Percentiles rank a stretch among this genome's conserved stretches.
Conservation (phyloP, 1,140 invertebrate species). For the Orius insidiosus region DNA sequence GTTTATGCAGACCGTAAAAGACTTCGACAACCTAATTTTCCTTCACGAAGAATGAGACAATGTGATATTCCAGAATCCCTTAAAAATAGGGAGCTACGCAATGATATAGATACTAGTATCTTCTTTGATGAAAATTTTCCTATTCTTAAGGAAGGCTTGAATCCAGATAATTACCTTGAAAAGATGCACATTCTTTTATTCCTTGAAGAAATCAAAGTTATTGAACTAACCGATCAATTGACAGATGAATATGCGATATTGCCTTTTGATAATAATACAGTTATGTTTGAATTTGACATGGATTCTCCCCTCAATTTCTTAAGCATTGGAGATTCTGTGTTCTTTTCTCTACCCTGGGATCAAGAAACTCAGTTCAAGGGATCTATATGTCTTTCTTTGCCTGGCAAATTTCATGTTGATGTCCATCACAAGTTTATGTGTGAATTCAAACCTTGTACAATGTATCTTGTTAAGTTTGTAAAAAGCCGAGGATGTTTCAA, state of each 20-base stretch:
- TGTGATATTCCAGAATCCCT: background rate
- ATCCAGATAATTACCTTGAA: slow-evolving; percentile 2
- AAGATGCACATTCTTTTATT: slow-evolving; percentile 9
- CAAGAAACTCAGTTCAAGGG: slow-evolving; percentile 3
- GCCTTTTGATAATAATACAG: background rate
- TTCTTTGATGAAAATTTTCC: background rate
- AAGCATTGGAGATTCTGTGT: background rate
- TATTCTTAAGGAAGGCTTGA: background rate
- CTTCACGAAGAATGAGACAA: background rate
- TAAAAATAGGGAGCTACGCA: background rate
- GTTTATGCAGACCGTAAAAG: background rate
- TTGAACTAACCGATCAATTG: background rate
- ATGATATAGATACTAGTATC: background rate
- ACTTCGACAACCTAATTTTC: background rate
- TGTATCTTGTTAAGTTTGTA: slow-evolving; percentile 4
- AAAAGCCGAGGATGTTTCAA: background rate
- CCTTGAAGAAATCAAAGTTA: slow-evolving; percentile 8
- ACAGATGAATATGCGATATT: background rate
- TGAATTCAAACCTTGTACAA: background rate
- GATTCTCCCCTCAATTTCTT: background rate
- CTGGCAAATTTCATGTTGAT: no score
- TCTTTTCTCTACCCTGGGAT: background rate
- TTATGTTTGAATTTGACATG: slow-evolving; percentile 2
- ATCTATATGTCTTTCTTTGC: slow-evolving; percentile 4
- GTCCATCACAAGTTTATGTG: background rate